Evolutionary conservation across 1,140 invertebrate genomes (phyloP), one percentile per base, ranked within the genome.

Genomic region (Solenopsis fugax): DNA sequence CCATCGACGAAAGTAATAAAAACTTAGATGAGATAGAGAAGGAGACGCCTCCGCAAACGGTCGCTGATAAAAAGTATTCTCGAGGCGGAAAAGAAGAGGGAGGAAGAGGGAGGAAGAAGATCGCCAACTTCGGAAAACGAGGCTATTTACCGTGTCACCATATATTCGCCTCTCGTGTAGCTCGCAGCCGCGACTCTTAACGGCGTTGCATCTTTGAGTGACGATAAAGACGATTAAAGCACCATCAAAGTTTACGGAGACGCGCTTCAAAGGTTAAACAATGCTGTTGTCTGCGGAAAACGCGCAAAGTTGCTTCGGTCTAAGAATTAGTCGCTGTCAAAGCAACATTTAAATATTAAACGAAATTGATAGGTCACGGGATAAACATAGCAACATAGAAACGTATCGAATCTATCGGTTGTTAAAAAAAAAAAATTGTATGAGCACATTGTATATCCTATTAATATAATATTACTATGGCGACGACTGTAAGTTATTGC

Each of bases 1-100:
- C 48, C 73, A 69, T 71, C 80, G 24, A 58, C 34, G 52, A 86
- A 76, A 91, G 76, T 90, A 89, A 91, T 91, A 91, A 92, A 91
- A 91, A 91, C 69, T 80, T 82, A 64, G 75, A 87, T 64, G 73
- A 88, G 88, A 69, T 67, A 77, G 45, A 81, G 37, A 77, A 45
- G 16, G 34, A 34, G 56, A 62, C 60, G 65, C 41, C 34, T 34
- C 9, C 24, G 58, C 72, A 16, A 34, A 41, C 24, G 58, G 21
- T 12, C 10, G n/a, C 37, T 76, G 82, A 89, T 86, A 86, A 89
- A 80, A 81, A 86, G 71, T 24, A 16, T 76, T 41, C 29, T 72
- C 54, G 34, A 62, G 34, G 6, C 41, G 9, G 34, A 24, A 54
- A 34, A 56, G 60, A 85, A 29, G 34, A 34, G 87, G 24, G 48